Conservation (phyloP, 1,140 invertebrate genomes). For the Leptestheria dahalacensis region DNA sequence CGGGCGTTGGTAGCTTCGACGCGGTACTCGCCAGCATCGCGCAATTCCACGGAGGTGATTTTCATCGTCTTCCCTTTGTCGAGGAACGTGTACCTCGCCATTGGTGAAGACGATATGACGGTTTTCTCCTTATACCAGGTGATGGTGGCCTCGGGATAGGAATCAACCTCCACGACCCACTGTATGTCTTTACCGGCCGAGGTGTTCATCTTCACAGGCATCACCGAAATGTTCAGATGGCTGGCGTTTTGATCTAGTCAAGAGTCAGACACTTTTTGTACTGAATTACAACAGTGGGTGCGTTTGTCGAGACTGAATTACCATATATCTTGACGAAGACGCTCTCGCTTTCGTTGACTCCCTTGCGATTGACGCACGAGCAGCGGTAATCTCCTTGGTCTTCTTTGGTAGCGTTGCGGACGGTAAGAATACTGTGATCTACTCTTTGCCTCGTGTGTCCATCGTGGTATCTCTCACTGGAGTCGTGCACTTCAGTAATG, state of each 20-base stretch:
- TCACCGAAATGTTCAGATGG: conserved; percentile 1
- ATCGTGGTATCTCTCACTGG: not conserved
- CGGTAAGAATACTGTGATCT: not conserved
- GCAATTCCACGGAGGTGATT: not conserved
- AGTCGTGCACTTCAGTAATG: not conserved
- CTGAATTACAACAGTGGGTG: not conserved
- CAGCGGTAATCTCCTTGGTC: conserved; percentile 12
- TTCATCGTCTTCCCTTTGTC: not conserved
- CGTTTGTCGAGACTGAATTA: not conserved
- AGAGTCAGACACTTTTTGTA: no score
- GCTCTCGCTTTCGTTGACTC: not conserved
- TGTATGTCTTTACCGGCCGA: not conserved
- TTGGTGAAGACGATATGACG: not conserved
- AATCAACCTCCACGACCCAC: conserved; percentile 10
- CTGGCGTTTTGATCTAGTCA: not conserved
- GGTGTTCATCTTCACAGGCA: not conserved
- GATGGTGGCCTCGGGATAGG: conserved; percentile 6
- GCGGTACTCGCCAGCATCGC: conserved; percentile 6
- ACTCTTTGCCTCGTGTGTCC: not conserved
- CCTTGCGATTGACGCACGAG: not conserved
- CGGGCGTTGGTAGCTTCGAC: not conserved
- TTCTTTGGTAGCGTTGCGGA: conserved; percentile 2
- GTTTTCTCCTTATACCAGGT: conserved; percentile 8
- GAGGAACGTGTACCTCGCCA: not conserved
- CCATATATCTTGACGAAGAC: conserved; percentile 1